Base-by-base conservation (phyloP, 2,888 invertebrate species). In the Eurois occulta region DNA sequence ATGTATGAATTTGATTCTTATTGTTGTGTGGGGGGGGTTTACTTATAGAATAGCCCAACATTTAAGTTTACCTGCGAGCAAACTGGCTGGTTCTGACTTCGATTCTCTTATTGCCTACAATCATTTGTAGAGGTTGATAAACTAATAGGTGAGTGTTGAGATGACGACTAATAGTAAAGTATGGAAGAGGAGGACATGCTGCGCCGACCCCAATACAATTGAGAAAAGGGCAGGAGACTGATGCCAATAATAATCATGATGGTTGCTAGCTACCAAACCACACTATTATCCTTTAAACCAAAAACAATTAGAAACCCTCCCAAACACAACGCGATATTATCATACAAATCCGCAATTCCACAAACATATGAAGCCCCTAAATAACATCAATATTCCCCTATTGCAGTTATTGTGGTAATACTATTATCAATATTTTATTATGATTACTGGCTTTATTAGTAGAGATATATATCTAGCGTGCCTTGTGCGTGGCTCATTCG, bases 371-470 rank as follows among this genome's bases (percentile, higher is more conserved):
- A 32, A 62, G 1, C 16, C 35, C 52, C 55, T 64, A 38, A 73
- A 84, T 82, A 62, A 55, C 28, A 48, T 38, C 32, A 24, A 41
- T 68, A n/a, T 55, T 66, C n/a, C 6, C 1, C 3, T 28, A 65
- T 66, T 71, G 48, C 62, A 74, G 35, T 67, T 71, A 72, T 75
- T 60, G 75, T 13, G 69, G 67, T 38, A 32, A 71, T 69, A 71
- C 72, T 35, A 72, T 78, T 73, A 75, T 64, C 75, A 65, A 83
- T 83, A 75, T 80, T 84, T 87, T 84, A 84, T 86, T 81, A 86
- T 80, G 84, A 86, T 88, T 75, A 70, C 78, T 65, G 55, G 78
- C 77, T 81, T 86, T 84, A 86, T 87, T 87, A 60, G 60, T 8
- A 4, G 64, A 66, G 58, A 82, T 83, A 64, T 77, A 38, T 41